Evolutionary conservation across 2,888 invertebrate species (phyloP).

Genomic region (Diaperis boleti): DNA sequence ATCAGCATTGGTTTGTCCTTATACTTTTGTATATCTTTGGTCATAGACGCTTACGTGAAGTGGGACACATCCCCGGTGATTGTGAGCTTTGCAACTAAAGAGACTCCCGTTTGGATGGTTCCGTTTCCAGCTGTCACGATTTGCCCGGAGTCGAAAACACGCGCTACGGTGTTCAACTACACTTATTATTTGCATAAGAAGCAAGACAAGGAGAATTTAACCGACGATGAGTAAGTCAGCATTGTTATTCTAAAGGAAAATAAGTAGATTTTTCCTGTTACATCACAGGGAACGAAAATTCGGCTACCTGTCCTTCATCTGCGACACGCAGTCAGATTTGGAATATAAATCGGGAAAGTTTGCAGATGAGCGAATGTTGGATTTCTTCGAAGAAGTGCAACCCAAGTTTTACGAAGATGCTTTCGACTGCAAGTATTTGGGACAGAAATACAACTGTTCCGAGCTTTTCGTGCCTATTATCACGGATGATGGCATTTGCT

Average conservation of each 20-base stretch:
- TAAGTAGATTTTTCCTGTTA: background rate
- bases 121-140: slow-evolving; percentile 58
- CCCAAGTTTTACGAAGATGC: slow-evolving; percentile 42
- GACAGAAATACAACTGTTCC: slow-evolving; percentile 32
- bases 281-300: slow-evolving; percentile 45
- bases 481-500: slow-evolving; percentile 46
- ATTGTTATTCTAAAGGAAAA: background rate
- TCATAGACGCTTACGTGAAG: slow-evolving; percentile 74
- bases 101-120: slow-evolving; percentile 75
- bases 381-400: slow-evolving; percentile 31
- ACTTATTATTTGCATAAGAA: slow-evolving; percentile 36
- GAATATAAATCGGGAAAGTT: slow-evolving; percentile 16
- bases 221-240: slow-evolving; percentile 42
- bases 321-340: slow-evolving; percentile 29
- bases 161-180: slow-evolving; percentile 41
- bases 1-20: slow-evolving; percentile 60
- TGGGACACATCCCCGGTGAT: slow-evolving; percentile 79
- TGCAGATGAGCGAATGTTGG: slow-evolving; percentile 11
- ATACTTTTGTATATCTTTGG: slow-evolving; percentile 70
- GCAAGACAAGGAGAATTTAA: slow-evolving; percentile 23
- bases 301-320: slow-evolving; percentile 43
- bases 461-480: slow-evolving; percentile 43
- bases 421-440: slow-evolving; percentile 44
- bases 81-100: slow-evolving; percentile 78
- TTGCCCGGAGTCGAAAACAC: slow-evolving; percentile 42